These are phyloP conservation scores for Mythimna ferrago DNA, from an alignment of 2,888 invertebrate species.

Conservation along the genomic window DNA sequence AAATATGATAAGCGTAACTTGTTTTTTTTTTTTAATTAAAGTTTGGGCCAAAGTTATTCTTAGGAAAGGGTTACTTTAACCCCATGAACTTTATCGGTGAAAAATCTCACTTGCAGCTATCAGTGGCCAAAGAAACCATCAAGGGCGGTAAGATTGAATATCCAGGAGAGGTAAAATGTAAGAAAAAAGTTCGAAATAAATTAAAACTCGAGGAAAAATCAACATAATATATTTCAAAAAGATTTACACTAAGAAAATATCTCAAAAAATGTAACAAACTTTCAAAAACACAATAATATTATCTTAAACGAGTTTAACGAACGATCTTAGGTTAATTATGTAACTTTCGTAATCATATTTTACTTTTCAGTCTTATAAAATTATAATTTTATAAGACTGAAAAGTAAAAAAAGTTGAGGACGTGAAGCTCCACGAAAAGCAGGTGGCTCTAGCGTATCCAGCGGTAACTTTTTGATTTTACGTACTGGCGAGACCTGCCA, in stretches of 20 bases:
- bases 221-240: constrained; percentile 6
- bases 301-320: neutral
- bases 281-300: too few relatives aligned
- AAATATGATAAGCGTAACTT: neutral
- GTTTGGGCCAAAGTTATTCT: constrained; percentile 1
- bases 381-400: too few relatives aligned
- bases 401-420: neutral
- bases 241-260: constrained; percentile 1
- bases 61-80: constrained; percentile 5
- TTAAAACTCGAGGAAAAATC: constrained; percentile 7
- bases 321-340: neutral
- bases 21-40: neutral
- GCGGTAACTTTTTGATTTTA: constrained; percentile 2
- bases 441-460: neutral
- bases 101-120: constrained; percentile 1
- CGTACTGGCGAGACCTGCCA: constrained; percentile 3
- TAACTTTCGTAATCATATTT: neutral
- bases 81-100: constrained; percentile 2
- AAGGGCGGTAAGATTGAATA: constrained; percentile 14
- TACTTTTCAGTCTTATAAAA: neutral
- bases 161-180: neutral
- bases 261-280: neutral
- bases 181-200: constrained; percentile 3
- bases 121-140: constrained; percentile 6
- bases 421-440: constrained; percentile 1